These are phyloP conservation scores for Leptinotarsa rubiginosa DNA, from an alignment of 2,888 invertebrate genomes.

Conservation along the genomic window DNA sequence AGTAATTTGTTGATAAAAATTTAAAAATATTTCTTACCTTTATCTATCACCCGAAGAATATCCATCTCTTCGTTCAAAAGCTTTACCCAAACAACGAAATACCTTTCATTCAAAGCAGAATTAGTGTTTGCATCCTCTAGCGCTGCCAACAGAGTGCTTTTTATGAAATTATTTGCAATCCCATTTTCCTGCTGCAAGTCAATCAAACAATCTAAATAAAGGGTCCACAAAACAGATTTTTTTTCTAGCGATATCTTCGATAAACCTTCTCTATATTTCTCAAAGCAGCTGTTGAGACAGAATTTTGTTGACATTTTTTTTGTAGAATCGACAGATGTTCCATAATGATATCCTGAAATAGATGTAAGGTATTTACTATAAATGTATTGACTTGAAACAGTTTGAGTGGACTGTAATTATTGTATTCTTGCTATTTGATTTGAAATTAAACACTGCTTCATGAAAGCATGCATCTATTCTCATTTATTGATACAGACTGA, in stretches of 20 bases:
- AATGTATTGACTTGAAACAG: too few relatives aligned
- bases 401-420: too few relatives aligned
- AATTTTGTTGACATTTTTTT: constrained; percentile 32
- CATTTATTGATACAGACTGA: too few relatives aligned
- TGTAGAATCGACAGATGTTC: background rate
- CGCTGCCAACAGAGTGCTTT: constrained; percentile 64
- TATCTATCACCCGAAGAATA: constrained; percentile 50
- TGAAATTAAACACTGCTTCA: too few relatives aligned
- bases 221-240: constrained; percentile 50
- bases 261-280: constrained; percentile 56
- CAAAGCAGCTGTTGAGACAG: constrained; percentile 52
- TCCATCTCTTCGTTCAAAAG: constrained; percentile 52
- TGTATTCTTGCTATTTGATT: too few relatives aligned
- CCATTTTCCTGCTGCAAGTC: constrained; percentile 48
- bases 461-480: too few relatives aligned
- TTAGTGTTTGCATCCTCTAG: constrained; percentile 45
- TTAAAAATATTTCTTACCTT: constrained; percentile 35
- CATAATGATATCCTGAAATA: constrained; percentile 40
- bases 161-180: constrained; percentile 59
- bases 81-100: constrained; percentile 59
- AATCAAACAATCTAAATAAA: constrained; percentile 70
- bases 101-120: constrained; percentile 52
- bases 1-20: background rate
- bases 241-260: constrained; percentile 43
- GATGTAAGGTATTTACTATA: too few relatives aligned